Conservation (phyloP, 2,797 vertebrate species). For the Orestias chungarensis region DNA sequence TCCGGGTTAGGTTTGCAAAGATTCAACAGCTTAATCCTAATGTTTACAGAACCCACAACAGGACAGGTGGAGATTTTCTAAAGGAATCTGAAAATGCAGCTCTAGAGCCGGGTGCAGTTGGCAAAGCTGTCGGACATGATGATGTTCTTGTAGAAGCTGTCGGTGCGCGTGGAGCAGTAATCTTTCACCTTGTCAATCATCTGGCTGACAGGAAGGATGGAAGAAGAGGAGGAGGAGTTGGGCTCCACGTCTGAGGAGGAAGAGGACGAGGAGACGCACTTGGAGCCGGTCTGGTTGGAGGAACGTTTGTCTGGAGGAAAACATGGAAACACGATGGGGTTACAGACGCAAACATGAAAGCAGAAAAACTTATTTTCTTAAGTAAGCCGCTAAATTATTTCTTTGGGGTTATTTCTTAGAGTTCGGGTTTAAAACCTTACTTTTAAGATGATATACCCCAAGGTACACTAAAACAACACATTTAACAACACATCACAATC, state of each 20-base stretch:
- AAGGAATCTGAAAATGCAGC: not conserved
- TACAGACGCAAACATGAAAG: not conserved
- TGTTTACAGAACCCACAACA: too few relatives aligned
- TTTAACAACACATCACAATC: too few relatives aligned
- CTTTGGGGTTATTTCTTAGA: not conserved
- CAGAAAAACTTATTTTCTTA: not conserved
- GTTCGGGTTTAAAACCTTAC: too few relatives aligned
- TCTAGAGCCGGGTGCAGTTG: slow-evolving; percentile 92
- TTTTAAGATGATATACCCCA: too few relatives aligned
- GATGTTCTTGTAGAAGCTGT: slow-evolving; percentile 98
- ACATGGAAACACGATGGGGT: not conserved
- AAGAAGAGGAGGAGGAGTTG: slow-evolving; percentile 80
- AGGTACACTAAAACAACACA: too few relatives aligned
- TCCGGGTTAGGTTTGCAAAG: not conserved
- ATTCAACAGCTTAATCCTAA: too few relatives aligned
- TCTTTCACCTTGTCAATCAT: slow-evolving; percentile 95
- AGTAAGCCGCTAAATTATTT: not conserved
- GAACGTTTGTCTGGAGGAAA: slow-evolving; percentile 82
- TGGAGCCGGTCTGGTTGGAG: slow-evolving; percentile 81
- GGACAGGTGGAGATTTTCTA: not conserved
- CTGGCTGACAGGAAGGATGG: slow-evolving; percentile 93
- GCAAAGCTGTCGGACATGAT: slow-evolving; percentile 93
- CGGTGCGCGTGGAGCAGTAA: slow-evolving; percentile 90
- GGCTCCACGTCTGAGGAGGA: slow-evolving; percentile 84
- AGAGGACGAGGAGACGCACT: slow-evolving; percentile 75